Evolutionary conservation across 1,140 invertebrate species (phyloP), one percentile per base, ranked within the genome.

Genomic region (Ylistrum balloti): DNA sequence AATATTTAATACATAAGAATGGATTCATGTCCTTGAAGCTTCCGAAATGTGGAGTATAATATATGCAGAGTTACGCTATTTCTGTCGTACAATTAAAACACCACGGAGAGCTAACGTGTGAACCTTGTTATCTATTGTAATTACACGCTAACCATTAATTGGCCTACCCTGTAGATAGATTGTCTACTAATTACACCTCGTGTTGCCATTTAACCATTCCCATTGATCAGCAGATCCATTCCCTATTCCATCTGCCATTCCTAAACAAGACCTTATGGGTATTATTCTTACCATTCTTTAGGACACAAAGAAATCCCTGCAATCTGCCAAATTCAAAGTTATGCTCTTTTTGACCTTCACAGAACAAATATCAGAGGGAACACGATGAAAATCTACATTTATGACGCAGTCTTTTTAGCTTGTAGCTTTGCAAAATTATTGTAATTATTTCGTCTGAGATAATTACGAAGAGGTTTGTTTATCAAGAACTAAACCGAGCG

Each of bases 201-300:
- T 28, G 56, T 74, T 74, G 56, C 56, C 56, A 74, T n/a, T 74
- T 74, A 74, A 74, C 56, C 56, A 74, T n/a, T 17, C 2, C 56
- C n/a, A 74, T 74, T 74, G 56, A 74, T 74, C 56, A n/a, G n/a
- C 56, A 74, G 22, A n/a, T 74, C 56, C 13, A 56, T 15, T 56
- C 45, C 22, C 45, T 56, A 20, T 11, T 17, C 45, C 22, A 45
- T 9, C n/a, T 7, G 22, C n/a, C n/a, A 74, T 74, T 74, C 56
- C 56, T 13, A 38, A 38, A 38, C 5, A 38, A 38, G 5, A 38
- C 56, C n/a, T 0, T 11, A 28, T 9, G 45, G 11, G 2, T 74
- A 74, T 17, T 17, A 17, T 17, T 9, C n/a, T 5, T 28, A 74
- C 56, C 22, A 28, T 74, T 5, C 22, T 74, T n/a, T 74, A 74